Evolutionary conservation across 2,888 invertebrate species (phyloP).

Genomic region (Nemapogon koenigi): DNA sequence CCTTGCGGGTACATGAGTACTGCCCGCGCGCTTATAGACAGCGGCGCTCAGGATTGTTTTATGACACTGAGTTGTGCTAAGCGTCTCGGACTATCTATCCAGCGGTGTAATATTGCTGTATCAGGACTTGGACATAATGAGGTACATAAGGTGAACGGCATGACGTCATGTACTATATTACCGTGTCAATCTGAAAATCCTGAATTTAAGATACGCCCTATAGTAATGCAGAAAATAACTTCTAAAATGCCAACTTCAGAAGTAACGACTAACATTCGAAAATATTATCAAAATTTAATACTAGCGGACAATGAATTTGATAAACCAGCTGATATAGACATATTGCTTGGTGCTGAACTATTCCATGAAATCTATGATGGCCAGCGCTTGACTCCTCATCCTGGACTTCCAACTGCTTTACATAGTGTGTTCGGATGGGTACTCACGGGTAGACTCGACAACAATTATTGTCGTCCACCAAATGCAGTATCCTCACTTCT

Average conservation of each 20-base stretch:
- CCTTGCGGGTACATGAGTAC: neutral
- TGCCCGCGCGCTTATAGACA: constrained; percentile 10
- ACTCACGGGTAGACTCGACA: constrained; percentile 6
- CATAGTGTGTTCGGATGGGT: constrained; percentile 12
- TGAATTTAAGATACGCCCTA: neutral
- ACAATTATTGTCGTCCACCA: neutral
- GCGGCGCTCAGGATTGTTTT: constrained; percentile 10
- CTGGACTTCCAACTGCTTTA: constrained; percentile 9
- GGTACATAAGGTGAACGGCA: too few relatives aligned
- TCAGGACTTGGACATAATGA: too few relatives aligned
- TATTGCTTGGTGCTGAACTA: constrained; percentile 1
- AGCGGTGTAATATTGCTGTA: constrained; percentile 5
- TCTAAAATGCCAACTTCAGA: constrained; percentile 1
- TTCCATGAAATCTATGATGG: constrained; percentile 1
- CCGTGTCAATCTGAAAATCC: constrained; percentile 5
- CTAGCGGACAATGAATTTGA: constrained; percentile 1
- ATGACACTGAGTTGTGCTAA: constrained; percentile 8
- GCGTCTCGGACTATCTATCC: constrained; percentile 7
- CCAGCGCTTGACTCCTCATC: neutral
- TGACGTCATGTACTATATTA: too few relatives aligned
- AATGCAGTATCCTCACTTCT: neutral
- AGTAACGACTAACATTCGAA: neutral
- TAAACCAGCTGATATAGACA: neutral
- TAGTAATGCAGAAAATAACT: constrained; percentile 1
- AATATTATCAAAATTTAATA: constrained; percentile 1